phyloP scores from a whole-genome alignment of 2,888 invertebrate species.

The Coelopa pilipes region DNA sequence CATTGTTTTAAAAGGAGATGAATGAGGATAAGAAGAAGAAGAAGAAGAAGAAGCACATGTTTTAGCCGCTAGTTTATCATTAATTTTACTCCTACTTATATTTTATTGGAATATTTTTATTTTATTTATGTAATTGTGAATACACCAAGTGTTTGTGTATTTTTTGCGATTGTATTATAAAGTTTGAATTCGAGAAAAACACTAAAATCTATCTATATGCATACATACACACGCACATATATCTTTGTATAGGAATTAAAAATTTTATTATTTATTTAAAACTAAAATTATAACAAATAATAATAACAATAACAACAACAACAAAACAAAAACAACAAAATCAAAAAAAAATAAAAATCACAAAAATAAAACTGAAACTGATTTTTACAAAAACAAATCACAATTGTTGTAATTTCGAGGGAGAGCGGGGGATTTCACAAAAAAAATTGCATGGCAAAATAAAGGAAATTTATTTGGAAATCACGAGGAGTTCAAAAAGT shows the following conservation, averaged over 20 bases:
- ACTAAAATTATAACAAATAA: constrained; percentile 2
- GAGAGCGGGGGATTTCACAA: background rate
- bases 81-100: background rate
- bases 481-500: no score
- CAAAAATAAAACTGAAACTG: constrained; percentile 22
- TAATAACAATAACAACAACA: background rate
- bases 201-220: background rate
- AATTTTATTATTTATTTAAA: constrained; percentile 24
- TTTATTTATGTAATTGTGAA: constrained; percentile 24
- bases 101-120: constrained; percentile 5
- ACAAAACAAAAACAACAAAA: constrained; percentile 7
- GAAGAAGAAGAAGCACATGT: background rate
- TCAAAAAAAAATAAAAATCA: constrained; percentile 18
- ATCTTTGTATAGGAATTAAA: constrained; percentile 3
- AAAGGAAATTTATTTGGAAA: no score
- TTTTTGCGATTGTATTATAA: constrained; percentile 29
- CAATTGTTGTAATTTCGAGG: constrained; percentile 1
- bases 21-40: background rate
- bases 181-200: constrained; percentile 10
- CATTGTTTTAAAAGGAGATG: no score
- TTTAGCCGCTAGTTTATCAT: constrained; percentile 16
- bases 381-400: constrained; percentile 23
- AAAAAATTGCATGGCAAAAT: background rate
- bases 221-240: no score
- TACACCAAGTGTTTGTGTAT: constrained; percentile 4